Evolutionary conservation across 2,888 invertebrate genomes (phyloP), one percentile per base, ranked within the genome.

Genomic region (Polyommatus icarus): DNA sequence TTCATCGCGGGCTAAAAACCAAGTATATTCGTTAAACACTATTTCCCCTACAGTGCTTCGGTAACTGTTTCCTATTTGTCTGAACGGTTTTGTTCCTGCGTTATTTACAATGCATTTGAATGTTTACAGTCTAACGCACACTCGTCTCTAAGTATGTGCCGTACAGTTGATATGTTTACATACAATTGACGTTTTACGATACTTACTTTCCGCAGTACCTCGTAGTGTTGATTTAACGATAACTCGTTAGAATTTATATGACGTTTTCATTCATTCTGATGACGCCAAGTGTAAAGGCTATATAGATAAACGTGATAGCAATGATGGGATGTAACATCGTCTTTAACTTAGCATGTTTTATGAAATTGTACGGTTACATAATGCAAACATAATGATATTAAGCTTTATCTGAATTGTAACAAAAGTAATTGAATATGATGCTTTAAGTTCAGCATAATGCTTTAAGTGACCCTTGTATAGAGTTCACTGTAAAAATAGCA

Each of bases 21-120:
- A 12, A 46, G 0, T 46, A 46, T 50, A 4, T 15, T 0, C 15
- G 15, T 50, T 29, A 67, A 67, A 32, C 12, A 32, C 4, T 5
- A 29, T 32, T 29, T 15, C 29, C 29, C 15, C 15, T 15, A 15
- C 67, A 15, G 29, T 67, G 7, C 67, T 15, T 67, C 15, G 79
- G 78, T 79, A 77, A 78, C 78, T 79, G 78, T 80, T 85, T 87
- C 86, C 83, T 84, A 80, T 80, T 84, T 84, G 82, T 83, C 83
- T 79, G 61, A 80, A 79, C 77, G 24, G 75, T 50, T 67, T 67
- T 67, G 67, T 67, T 67, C 61, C 10, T 61, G 24, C 67, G 67
- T 29, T 67, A 32, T 67, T 67, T 67, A 67, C 67, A 67, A 67
- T 67, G 67, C 67, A 67, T 67, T 67, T 32, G 29, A 67, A 67